Conservation (phyloP, 2,888 invertebrate genomes). For the Mythimna pallens region DNA sequence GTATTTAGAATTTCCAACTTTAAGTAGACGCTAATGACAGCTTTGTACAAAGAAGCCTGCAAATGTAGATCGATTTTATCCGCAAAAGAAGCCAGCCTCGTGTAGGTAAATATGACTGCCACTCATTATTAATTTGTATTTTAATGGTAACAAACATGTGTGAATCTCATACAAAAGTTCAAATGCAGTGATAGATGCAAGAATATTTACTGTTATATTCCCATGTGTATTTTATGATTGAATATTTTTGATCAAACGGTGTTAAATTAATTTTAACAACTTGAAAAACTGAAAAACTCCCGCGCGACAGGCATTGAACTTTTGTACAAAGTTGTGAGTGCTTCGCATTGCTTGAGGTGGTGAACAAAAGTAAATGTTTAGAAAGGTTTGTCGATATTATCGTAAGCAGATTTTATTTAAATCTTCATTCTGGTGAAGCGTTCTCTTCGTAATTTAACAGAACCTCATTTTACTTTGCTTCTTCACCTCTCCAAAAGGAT, state of each 20-base stretch:
- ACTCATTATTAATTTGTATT: conserved; percentile 70
- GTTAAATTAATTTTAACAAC: not conserved
- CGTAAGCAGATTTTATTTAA: conserved; percentile 11
- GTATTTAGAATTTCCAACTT: conserved; percentile 53
- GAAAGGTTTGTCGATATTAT: conserved; percentile 27
- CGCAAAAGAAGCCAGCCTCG: conserved; percentile 77
- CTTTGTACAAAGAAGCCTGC: conserved; percentile 86
- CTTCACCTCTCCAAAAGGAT: conserved; percentile 61
- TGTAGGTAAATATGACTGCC: conserved; percentile 72
- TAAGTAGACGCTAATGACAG: conserved; percentile 76
- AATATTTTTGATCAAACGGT: not conserved
- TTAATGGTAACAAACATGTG: conserved; percentile 58
- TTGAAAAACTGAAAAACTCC: conserved; percentile 9
- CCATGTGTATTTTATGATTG: conserved; percentile 32
- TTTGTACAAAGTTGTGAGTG: conserved; percentile 86
- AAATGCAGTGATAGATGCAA: conserved; percentile 61
- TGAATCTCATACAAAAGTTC: conserved; percentile 80
- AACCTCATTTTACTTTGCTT: conserved; percentile 57
- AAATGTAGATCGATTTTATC: conserved; percentile 64
- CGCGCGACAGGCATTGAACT: conserved; percentile 80
- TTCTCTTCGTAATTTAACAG: conserved; percentile 3
- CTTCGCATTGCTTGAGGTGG: conserved; percentile 64
- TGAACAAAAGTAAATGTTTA: conserved; percentile 60
- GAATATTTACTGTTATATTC: conserved; percentile 20
- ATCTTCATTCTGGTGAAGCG: conserved; percentile 13